Base-by-base conservation (phyloP, 1,140 invertebrate genomes). In the Brachionus paranguensis region DNA sequence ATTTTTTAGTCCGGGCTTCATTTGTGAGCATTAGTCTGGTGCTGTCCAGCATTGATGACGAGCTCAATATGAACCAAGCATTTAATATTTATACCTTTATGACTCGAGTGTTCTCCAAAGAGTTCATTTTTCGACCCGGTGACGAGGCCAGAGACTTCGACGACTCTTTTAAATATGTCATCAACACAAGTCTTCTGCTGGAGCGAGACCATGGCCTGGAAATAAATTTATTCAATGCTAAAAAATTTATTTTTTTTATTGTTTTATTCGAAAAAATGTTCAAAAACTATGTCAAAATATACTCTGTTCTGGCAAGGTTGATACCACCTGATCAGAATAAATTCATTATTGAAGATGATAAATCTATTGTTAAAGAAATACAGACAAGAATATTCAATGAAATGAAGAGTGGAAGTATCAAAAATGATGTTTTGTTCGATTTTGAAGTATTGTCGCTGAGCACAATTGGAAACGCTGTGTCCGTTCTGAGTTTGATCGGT, bases 91-190 rank as follows among this genome's bases (percentile, higher is more conserved):
- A 81, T 10, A 41, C 27, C 14, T 81, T 81, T 81, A 64, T 60
- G 53, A 64, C 53, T 14, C n/a, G n/a, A 1, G 14, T 81, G 10
- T 68, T 47, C 17, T 20, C 33, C 12, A 60, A 47, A 64, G 78
- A 81, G 53, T 81, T 81, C 24, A 81, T 81, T n/a, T 81, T 81
- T 27, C 8, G 41, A 12, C 24, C 78, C 12, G 64, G 53, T 37
- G 78, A 81, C 14, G 64, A 64, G 20, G 7, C 6, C 11, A 81
- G 64, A 60, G 78, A 81, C 53, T 81, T 81, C 20, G 20, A 81
- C 12, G 78, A 81, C 33, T 60, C 78, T 29, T 45, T 64, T 33
- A 81, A 64, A 45, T 81, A 47, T 81, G 55, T 81, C 41, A 60
- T 64, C n/a, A 60, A 81, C 11, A 68, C 78, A 45, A 81, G 33